Evolutionary conservation across 2,888 invertebrate genomes (phyloP), one percentile per base, ranked within the genome.

Genomic region (Timema podura): DNA sequence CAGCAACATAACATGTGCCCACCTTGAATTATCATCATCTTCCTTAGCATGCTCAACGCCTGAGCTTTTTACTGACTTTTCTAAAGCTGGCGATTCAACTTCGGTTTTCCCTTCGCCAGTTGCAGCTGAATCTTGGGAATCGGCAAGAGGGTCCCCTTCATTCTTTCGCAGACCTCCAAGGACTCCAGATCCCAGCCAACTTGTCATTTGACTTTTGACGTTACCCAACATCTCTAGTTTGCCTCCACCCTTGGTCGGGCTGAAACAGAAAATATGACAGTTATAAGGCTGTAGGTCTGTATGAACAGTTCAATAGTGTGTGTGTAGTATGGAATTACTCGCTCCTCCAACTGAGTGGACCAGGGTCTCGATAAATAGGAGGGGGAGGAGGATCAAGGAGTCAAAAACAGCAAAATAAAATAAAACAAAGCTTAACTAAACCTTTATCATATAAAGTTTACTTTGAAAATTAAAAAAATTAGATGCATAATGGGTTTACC

Each of bases 11-110:
- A 30, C 30, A 30, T 51, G 64, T 71, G 16, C 65, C 70, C 88
- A 91, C 91, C 91, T 91, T 83, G 91, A 91, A 85, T 92, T 92
- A 82, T 94, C 93, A 83, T 94, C 93, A 82, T 94, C 93, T 82
- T 94, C 93, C 78, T 93, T 93, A 81, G 88, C 88, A 80, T 83
- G 77, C 75, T 80, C 77, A 73, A 75, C 70, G 47, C 78, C 77
- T 11, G 79, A 79, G 49, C 77, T 79, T 72, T 73, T 73, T 6
- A 72, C 70, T 8, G 74, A 72, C 47, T 74, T 73, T 65, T 74
- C 74, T 48, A 66, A 65, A 72, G 84, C 82, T 6, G 82, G 77
- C 8, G 82, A 79, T 73, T 86, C 83, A 69, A 81, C 82, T 70
- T 85, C 84, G 15, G 82, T 82, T 44, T 74, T 73, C 48, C 69